Conservation (phyloP, 2,888 invertebrate genomes). For the Drosophila algonquin region DNA sequence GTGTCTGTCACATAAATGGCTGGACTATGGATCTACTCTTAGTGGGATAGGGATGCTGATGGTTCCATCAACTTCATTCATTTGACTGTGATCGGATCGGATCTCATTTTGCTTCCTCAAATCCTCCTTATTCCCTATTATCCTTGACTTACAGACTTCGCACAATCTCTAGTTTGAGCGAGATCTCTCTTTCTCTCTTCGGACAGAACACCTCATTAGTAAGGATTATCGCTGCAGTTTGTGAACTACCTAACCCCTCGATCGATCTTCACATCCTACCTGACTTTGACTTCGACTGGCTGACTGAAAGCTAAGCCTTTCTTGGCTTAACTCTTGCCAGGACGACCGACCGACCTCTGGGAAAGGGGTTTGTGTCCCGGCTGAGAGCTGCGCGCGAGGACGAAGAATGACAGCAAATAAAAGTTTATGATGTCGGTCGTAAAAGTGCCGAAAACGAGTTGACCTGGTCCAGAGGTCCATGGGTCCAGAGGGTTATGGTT, state of each 20-base stretch:
- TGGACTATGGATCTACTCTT: neutral
- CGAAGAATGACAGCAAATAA: slow-evolving; percentile 73
- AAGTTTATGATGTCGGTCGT: slow-evolving; percentile 62
- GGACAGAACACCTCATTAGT: slow-evolving; percentile 76
- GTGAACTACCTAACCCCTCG: slow-evolving; percentile 8
- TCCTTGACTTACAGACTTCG: slow-evolving; percentile 82
- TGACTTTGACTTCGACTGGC: slow-evolving; percentile 60
- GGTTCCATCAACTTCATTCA: slow-evolving; percentile 17
- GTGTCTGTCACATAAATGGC: slow-evolving; percentile 17
- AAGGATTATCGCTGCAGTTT: slow-evolving; percentile 66
- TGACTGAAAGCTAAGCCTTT: slow-evolving; percentile 74
- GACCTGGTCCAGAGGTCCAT: slow-evolving; percentile 27
- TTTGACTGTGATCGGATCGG: neutral
- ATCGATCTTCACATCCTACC: slow-evolving; percentile 44
- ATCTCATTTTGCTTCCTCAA: neutral
- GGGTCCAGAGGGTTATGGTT: neutral
- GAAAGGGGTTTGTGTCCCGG: slow-evolving; percentile 69
- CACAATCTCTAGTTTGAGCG: slow-evolving; percentile 15
- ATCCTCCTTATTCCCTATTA: slow-evolving; percentile 52
- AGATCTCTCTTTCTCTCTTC: slow-evolving; percentile 19
- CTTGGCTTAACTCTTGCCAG: slow-evolving; percentile 65
- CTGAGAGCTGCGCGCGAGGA: slow-evolving; percentile 67
- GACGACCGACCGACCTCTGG: slow-evolving; percentile 28
- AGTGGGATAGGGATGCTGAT: neutral
- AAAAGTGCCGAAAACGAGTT: slow-evolving; percentile 54